phyloP scores from a whole-genome alignment of 2,113 vertebrate species.

The Elaphurus davidianus region DNA sequence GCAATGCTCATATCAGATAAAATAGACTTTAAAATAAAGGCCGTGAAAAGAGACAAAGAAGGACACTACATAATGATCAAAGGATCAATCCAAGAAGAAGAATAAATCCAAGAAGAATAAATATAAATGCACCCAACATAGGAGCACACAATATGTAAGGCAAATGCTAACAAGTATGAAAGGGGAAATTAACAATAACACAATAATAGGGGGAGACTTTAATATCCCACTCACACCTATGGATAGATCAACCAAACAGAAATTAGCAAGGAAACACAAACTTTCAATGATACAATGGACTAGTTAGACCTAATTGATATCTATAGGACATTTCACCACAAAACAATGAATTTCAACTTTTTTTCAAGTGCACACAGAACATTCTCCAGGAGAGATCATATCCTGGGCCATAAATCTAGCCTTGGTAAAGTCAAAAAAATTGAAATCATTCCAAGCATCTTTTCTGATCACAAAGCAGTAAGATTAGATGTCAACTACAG shows the following conservation, averaged over 20 bases:
- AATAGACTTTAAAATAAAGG: background rate
- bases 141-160: background rate
- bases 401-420: background rate
- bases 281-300: background rate
- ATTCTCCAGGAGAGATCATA: background rate
- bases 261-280: background rate
- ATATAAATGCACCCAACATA: background rate
- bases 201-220: background rate
- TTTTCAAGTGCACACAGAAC: background rate
- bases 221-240: background rate
- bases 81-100: background rate
- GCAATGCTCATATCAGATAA: background rate
- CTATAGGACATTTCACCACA: background rate
- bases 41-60: background rate
- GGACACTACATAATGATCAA: background rate
- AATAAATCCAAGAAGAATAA: background rate
- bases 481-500: background rate
- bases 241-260: background rate
- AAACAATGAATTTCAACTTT: background rate
- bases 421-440: background rate
- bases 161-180: background rate
- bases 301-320: background rate
- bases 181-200: background rate
- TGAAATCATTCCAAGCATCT: background rate
- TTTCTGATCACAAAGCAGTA: background rate